phyloP scores from a whole-genome alignment of 2,113 vertebrate genomes.

The Embiotoca jacksoni region DNA sequence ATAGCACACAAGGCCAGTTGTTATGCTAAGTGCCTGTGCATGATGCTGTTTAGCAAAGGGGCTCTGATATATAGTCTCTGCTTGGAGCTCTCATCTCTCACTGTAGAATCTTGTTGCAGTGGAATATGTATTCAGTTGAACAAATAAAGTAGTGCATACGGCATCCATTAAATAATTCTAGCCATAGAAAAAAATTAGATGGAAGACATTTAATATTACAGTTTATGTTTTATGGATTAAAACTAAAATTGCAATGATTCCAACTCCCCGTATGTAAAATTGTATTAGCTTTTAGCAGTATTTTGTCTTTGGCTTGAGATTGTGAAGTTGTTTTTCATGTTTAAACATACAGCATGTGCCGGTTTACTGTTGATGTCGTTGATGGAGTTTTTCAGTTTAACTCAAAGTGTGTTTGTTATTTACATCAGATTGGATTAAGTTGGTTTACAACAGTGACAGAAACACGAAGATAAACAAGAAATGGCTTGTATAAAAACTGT shows the following conservation, averaged over 20 bases:
- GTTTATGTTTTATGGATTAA: neutral
- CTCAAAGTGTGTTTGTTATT: no score
- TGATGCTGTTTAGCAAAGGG: conserved; percentile 74
- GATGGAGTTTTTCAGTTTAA: no score
- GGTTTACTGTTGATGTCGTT: no score
- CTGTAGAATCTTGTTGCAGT: neutral
- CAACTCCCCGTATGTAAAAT: neutral
- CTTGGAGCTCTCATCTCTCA: neutral
- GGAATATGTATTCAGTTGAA: neutral
- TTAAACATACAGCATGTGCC: no score
- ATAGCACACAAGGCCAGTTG: conserved; percentile 61
- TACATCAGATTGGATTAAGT: no score
- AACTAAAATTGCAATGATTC: neutral
- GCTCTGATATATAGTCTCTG: conserved; percentile 27
- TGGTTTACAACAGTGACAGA: no score
- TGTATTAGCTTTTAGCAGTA: neutral
- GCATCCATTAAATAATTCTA: conserved; percentile 27
- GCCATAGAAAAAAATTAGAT: neutral
- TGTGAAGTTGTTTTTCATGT: no score
- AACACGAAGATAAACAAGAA: neutral
- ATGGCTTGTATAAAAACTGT: neutral
- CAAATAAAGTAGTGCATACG: neutral
- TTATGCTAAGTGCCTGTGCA: conserved; percentile 73
- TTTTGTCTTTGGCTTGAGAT: neutral
- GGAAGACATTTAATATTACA: neutral